phyloP scores from a whole-genome alignment of 2,797 vertebrate species.

The Scolopax bukidnonensis region DNA sequence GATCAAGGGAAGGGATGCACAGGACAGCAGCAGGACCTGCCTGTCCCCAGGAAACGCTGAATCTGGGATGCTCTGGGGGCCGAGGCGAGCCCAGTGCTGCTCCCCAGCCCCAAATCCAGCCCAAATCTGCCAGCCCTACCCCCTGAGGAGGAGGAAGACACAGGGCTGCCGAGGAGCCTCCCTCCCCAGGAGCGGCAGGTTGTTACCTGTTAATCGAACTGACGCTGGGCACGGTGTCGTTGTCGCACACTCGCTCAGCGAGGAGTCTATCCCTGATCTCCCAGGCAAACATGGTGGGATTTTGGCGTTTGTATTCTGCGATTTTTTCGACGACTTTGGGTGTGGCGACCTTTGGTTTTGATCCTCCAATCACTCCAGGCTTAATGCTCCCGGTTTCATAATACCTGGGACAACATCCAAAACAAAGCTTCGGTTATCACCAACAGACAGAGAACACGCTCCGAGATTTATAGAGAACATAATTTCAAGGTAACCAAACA shows the following conservation, averaged over 20 bases:
- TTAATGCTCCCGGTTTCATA: constrained; percentile 98
- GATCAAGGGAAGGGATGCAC: accelerated
- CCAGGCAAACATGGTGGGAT: constrained; percentile 99
- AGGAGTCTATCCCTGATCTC: constrained; percentile 97
- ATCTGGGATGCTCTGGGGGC: accelerated
- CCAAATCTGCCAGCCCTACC: not conserved
- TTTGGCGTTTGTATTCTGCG: constrained; percentile 99
- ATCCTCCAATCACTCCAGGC: constrained; percentile 98
- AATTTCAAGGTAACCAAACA: constrained; percentile 22
- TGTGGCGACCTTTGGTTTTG: constrained; percentile 99
- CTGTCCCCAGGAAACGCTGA: accelerated
- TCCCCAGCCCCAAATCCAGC: accelerated
- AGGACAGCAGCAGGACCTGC: not conserved
- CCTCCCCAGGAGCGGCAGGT: too few relatives aligned
- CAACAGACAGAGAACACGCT: not conserved
- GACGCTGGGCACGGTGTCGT: constrained; percentile 97
- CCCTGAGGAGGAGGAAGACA: accelerated
- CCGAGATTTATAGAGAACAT: constrained; percentile 18
- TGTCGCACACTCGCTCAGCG: constrained; percentile 96
- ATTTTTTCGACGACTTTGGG: constrained; percentile 99
- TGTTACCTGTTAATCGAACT: constrained; percentile 98
- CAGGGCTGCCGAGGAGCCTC: accelerated
- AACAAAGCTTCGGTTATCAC: constrained; percentile 37
- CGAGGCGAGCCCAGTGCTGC: accelerated
- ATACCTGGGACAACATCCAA: constrained; percentile 84